A percentile compares a stretch with the other conserved stretches of the same genome.
phyloP scores from a whole-genome alignment of 2,113 vertebrate species.

The Xyliphius kryptos region DNA sequence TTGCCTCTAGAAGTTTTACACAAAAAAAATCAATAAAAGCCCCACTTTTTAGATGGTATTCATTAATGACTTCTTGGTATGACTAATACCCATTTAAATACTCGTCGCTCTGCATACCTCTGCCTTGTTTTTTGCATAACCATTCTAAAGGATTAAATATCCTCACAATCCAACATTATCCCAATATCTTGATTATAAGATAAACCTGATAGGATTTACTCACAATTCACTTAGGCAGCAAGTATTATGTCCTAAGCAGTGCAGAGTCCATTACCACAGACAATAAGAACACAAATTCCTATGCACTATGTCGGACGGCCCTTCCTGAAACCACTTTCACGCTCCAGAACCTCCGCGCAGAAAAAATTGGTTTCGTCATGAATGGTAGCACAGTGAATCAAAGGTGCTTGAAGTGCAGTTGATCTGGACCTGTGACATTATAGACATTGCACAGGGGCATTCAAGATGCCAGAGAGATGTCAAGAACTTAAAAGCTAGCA shows the following conservation, averaged over 20 bases:
- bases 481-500: no score
- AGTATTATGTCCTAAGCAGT: constrained; percentile 38
- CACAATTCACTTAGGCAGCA: constrained; percentile 28
- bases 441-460: background rate
- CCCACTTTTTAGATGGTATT: no score
- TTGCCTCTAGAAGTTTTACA: no score
- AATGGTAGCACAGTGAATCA: constrained; percentile 37
- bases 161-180: background rate
- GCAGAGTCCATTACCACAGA: constrained; percentile 44
- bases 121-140: background rate
- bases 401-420: constrained; percentile 11
- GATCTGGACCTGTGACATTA: constrained; percentile 21
- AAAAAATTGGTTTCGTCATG: constrained; percentile 48
- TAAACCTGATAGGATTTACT: constrained; percentile 10
- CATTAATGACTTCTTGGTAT: no score
- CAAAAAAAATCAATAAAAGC: no score
- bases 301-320: background rate
- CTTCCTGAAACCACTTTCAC: constrained; percentile 42
- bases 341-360: constrained; percentile 21
- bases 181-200: background rate
- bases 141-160: constrained; percentile 1
- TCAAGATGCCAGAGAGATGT: background rate
- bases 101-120: no score
- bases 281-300: constrained; percentile 19
- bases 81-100: no score